These are phyloP conservation scores for Barbus barbus DNA, from an alignment of 2,113 vertebrate genomes.

Conservation along the genomic window DNA sequence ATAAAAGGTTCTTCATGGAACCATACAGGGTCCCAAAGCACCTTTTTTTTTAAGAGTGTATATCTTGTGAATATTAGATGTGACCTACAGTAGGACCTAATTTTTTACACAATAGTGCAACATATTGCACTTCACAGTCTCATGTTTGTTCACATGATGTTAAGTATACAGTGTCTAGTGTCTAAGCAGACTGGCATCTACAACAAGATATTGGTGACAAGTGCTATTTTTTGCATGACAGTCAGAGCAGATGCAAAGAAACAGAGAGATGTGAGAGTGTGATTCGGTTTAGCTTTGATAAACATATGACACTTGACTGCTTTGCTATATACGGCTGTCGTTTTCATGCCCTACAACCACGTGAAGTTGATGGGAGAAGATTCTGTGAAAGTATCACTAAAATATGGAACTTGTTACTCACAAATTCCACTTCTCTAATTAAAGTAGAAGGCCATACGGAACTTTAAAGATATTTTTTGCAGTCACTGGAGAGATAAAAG, in stretches of 20 bases:
- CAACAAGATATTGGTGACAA: slow-evolving; percentile 24
- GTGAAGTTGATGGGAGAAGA: slow-evolving; percentile 39
- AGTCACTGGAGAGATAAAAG: not conserved
- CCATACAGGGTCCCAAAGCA: too few species aligned
- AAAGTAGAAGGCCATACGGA: not conserved
- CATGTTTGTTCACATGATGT: not conserved
- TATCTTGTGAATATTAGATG: not conserved
- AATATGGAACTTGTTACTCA: slow-evolving; percentile 11
- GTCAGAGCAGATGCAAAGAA: slow-evolving; percentile 28
- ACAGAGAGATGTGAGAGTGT: slow-evolving; percentile 23
- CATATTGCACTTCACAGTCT: not conserved
- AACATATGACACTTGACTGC: slow-evolving; percentile 36
- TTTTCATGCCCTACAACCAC: slow-evolving; percentile 29
- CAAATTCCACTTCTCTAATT: not conserved
- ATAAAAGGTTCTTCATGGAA: too few species aligned
- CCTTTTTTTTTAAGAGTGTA: too few species aligned
- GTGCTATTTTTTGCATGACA: slow-evolving; percentile 9
- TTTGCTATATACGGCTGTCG: slow-evolving; percentile 16
- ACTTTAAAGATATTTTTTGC: not conserved
- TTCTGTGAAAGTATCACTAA: slow-evolving; percentile 33
- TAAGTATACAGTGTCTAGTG: not conserved
- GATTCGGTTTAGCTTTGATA: slow-evolving; percentile 41
- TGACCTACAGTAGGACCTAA: not conserved
- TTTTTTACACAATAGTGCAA: not conserved
- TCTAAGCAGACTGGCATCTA: not conserved